Conservation (phyloP, 1,140 invertebrate genomes). For the Pseudomyrmex concolor region DNA sequence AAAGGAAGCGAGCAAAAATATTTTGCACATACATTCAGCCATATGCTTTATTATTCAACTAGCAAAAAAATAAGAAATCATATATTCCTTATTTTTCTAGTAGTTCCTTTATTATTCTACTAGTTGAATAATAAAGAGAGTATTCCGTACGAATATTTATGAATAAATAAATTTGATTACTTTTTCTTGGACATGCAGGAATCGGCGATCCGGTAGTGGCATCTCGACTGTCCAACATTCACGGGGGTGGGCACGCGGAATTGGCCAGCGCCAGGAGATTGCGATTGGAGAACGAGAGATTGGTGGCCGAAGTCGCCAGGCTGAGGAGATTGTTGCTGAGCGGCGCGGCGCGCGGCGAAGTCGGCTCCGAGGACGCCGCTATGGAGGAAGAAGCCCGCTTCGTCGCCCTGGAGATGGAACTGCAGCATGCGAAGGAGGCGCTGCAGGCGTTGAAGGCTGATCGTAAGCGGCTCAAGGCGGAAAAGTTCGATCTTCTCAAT, state of each 20-base stretch:
- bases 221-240: constrained; percentile 81
- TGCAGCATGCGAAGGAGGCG: constrained; percentile 87
- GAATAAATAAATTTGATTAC: background rate
- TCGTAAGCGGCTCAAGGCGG: constrained; percentile 95
- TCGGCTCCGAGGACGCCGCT: constrained; percentile 84
- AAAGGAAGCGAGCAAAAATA: too few species aligned
- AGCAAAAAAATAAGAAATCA: too few species aligned
- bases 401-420: constrained; percentile 86
- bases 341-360: constrained; percentile 87
- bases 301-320: constrained; percentile 89
- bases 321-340: constrained; percentile 86
- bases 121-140: too few species aligned
- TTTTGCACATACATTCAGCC: too few species aligned
- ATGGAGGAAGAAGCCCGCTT: constrained; percentile 86
- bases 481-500: constrained; percentile 96
- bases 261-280: constrained; percentile 85
- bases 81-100: too few species aligned
- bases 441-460: constrained; percentile 93
- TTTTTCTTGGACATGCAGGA: constrained; percentile 64
- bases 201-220: constrained; percentile 81
- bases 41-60: too few species aligned
- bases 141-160: background rate
- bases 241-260: constrained; percentile 77
- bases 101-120: too few species aligned
- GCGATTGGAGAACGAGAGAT: constrained; percentile 88